Evolutionary conservation across 2,888 invertebrate genomes (phyloP).

Genomic region (Chalcosyrphus nemorum): DNA sequence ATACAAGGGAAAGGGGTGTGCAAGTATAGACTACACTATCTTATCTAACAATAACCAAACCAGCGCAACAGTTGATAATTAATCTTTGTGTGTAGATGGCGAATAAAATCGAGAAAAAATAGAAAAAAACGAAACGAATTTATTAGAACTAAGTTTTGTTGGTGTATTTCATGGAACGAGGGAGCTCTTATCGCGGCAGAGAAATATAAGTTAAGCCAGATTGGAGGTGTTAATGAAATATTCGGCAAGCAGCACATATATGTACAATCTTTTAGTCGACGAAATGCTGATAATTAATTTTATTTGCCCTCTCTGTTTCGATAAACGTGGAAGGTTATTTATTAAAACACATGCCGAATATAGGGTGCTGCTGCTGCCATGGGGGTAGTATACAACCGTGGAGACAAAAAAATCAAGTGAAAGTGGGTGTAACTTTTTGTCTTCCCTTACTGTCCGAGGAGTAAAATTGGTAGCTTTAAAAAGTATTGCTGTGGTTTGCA

Average conservation of each 20-base stretch:
- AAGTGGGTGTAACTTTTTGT: constrained; percentile 3
- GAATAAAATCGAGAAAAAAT: constrained; percentile 2
- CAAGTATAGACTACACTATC: constrained; percentile 42
- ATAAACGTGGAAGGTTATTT: constrained; percentile 15
- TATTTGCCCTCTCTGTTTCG: neutral
- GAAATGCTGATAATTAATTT: constrained; percentile 47
- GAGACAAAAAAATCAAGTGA: constrained; percentile 3
- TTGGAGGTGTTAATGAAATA: constrained; percentile 64
- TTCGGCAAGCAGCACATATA: constrained; percentile 26
- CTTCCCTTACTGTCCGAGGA: neutral
- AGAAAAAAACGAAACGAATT: constrained; percentile 34
- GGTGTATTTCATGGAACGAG: constrained; percentile 2
- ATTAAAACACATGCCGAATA: neutral
- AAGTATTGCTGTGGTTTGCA: neutral
- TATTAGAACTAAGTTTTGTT: constrained; percentile 24
- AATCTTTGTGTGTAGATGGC: constrained; percentile 46
- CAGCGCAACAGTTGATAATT: constrained; percentile 57
- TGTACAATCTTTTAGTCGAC: neutral
- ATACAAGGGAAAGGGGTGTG: neutral
- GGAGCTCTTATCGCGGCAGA: constrained; percentile 24
- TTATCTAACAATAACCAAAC: constrained; percentile 65
- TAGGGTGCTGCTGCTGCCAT: neutral
- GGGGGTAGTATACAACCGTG: neutral
- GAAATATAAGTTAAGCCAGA: constrained; percentile 27
- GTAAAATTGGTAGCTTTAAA: neutral